Percentiles rank a stretch among this genome's conserved stretches.
These are phyloP conservation scores for Microcaecilia unicolor DNA, from an alignment of 2,797 vertebrate genomes.

Conservation along the genomic window DNA sequence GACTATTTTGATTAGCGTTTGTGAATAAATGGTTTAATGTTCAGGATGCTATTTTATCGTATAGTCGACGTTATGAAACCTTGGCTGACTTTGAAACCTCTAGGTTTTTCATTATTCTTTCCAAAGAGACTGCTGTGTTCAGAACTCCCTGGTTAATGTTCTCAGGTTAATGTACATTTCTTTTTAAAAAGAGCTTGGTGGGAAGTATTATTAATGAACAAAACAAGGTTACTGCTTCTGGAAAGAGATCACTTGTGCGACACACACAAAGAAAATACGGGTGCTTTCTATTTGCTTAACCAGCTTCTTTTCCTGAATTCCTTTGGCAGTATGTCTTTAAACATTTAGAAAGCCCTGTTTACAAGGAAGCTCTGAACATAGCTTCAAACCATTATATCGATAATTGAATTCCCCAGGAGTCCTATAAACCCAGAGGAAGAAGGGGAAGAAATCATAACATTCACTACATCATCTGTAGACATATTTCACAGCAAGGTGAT, in stretches of 20 bases:
- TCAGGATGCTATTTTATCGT: conserved; percentile 30
- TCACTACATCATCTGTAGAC: conserved; percentile 59
- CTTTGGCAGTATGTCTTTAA: conserved; percentile 63
- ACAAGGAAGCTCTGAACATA: conserved; percentile 61
- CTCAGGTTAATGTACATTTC: conserved; percentile 52
- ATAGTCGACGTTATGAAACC: conserved; percentile 17
- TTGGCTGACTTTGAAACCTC: conserved; percentile 25
- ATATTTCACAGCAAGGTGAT: conserved; percentile 58
- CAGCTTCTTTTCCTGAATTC: conserved; percentile 61
- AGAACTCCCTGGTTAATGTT: conserved; percentile 38
- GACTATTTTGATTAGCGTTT: conserved; percentile 27
- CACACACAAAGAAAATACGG: conserved; percentile 59
- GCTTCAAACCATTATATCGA: conserved; percentile 64
- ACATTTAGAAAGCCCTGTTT: conserved; percentile 67
- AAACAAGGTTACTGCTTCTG: conserved; percentile 55
- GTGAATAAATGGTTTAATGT: conserved; percentile 31
- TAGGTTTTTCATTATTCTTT: conserved; percentile 29
- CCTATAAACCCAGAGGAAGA: conserved; percentile 59
- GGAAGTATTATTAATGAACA: conserved; percentile 52
- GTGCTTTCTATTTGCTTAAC: conserved; percentile 67
- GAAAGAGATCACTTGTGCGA: conserved; percentile 57
- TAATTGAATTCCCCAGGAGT: conserved; percentile 72
- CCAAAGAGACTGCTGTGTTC: conserved; percentile 21
- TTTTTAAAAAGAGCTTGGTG: conserved; percentile 48
- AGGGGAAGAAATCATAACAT: conserved; percentile 61